Percentiles rank a stretch among this genome's conserved stretches.
Conservation (phyloP, 2,113 vertebrate species). For the Festucalex cinctus region DNA sequence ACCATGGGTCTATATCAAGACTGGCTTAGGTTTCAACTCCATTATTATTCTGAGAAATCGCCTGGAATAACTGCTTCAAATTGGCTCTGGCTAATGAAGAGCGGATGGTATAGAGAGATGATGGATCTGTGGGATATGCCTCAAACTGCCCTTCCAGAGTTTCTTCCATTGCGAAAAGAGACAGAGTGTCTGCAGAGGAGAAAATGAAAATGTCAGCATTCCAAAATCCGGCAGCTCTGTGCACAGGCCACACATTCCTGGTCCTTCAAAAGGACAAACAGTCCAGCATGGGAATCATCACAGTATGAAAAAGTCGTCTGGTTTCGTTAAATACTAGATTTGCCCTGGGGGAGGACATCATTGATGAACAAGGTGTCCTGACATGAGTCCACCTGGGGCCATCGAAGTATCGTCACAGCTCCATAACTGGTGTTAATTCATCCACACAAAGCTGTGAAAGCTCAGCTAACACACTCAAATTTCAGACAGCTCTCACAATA, state of each 20-base stretch:
- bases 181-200: slow-evolving; percentile 37
- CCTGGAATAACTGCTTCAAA: slow-evolving; percentile 68
- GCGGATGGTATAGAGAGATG: slow-evolving; percentile 25
- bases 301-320: not conserved
- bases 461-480: slow-evolving; percentile 33
- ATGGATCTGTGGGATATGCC: slow-evolving; percentile 25
- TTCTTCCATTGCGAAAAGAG: slow-evolving; percentile 56
- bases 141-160: slow-evolving; percentile 34
- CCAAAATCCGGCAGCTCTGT: slow-evolving; percentile 24
- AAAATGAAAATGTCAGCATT: slow-evolving; percentile 54
- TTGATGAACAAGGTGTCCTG: slow-evolving; percentile 20
- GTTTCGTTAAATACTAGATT: not conserved
- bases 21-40: slow-evolving; percentile 59
- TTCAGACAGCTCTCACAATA: slow-evolving; percentile 22
- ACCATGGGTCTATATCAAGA: slow-evolving; percentile 71
- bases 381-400: slow-evolving; percentile 21
- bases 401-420: slow-evolving; percentile 30
- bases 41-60: slow-evolving; percentile 68
- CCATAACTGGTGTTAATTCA: slow-evolving; percentile 34
- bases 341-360: slow-evolving; percentile 8
- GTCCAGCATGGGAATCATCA: slow-evolving; percentile 7
- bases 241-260: slow-evolving; percentile 30
- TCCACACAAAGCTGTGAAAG: slow-evolving; percentile 44
- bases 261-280: slow-evolving; percentile 26
- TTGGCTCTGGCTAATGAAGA: slow-evolving; percentile 57